Conservation (phyloP, 2,797 vertebrate genomes). For the Melanotaenia maccullochi region DNA sequence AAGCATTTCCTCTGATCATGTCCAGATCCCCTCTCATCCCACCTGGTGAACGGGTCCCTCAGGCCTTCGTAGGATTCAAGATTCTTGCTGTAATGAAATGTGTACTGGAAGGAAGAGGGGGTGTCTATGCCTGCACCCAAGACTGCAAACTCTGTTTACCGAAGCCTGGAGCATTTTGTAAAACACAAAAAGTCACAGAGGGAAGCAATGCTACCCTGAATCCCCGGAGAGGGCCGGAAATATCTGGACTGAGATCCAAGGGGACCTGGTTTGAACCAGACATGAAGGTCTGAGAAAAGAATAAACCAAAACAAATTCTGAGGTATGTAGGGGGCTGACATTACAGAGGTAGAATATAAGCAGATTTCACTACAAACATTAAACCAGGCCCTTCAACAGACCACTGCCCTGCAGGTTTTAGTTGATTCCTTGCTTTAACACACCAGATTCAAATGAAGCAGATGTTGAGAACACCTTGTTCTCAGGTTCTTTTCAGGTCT, state of each 20-base stretch:
- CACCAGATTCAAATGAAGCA: background rate
- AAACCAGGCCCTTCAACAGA: background rate
- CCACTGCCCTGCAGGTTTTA: too few relatives aligned
- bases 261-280: constrained; percentile 47
- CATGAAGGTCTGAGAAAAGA: constrained; percentile 44
- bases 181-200: constrained; percentile 42
- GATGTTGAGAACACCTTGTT: background rate
- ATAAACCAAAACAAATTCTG: constrained; percentile 45
- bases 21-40: constrained; percentile 58
- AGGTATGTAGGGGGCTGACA: constrained; percentile 33
- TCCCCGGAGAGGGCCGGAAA: constrained; percentile 56
- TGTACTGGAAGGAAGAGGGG: constrained; percentile 38
- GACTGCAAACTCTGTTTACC: constrained; percentile 28
- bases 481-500: background rate
- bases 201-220: constrained; percentile 50
- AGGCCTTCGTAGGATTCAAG: constrained; percentile 61
- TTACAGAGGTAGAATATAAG: background rate
- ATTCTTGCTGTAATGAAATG: constrained; percentile 69
- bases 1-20: constrained; percentile 66
- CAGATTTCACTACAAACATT: background rate
- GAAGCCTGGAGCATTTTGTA: constrained; percentile 38
- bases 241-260: constrained; percentile 65
- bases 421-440: too few relatives aligned
- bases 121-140: constrained; percentile 9
- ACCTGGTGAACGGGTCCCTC: constrained; percentile 34